Percentiles rank a stretch among this genome's conserved stretches.
These are phyloP conservation scores for Austrofundulus limnaeus DNA, from an alignment of 2,113 vertebrate species.

Conservation along the genomic window DNA sequence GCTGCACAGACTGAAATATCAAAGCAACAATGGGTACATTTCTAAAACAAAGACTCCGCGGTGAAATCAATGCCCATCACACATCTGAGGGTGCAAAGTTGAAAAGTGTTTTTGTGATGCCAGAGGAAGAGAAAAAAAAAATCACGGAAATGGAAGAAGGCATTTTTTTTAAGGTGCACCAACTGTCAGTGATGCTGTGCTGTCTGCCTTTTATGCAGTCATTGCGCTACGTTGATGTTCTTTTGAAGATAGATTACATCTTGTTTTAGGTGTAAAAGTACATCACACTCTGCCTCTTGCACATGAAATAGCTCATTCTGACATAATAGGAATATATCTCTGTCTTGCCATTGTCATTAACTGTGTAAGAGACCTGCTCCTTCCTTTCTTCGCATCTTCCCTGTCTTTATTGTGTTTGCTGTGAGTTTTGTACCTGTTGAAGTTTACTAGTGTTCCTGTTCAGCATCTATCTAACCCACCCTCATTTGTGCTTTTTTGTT, in stretches of 20 bases:
- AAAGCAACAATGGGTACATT: conserved; percentile 58
- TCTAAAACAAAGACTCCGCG: conserved; percentile 56
- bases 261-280: conserved; percentile 66
- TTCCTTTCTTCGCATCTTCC: conserved; percentile 20
- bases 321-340: conserved; percentile 43
- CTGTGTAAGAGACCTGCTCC: conserved; percentile 29
- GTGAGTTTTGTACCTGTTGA: conserved; percentile 46
- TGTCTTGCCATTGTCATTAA: conserved; percentile 46
- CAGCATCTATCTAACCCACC: conserved; percentile 62
- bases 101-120: conserved; percentile 45
- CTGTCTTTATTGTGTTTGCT: conserved; percentile 25
- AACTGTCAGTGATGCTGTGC: conserved; percentile 51
- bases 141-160: conserved; percentile 39
- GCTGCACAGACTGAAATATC: conserved; percentile 50
- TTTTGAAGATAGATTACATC: conserved; percentile 69
- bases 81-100: conserved; percentile 57
- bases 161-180: conserved; percentile 52
- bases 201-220: conserved; percentile 62
- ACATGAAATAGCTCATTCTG: conserved; percentile 58
- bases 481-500: conserved; percentile 58
- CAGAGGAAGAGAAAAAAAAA: conserved; percentile 41
- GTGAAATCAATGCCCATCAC: conserved; percentile 58
- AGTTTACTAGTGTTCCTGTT: conserved; percentile 47
- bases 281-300: conserved; percentile 54
- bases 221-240: conserved; percentile 38